Conservation (phyloP, 1,140 invertebrate genomes). For the Meloidogyne exigua region DNA sequence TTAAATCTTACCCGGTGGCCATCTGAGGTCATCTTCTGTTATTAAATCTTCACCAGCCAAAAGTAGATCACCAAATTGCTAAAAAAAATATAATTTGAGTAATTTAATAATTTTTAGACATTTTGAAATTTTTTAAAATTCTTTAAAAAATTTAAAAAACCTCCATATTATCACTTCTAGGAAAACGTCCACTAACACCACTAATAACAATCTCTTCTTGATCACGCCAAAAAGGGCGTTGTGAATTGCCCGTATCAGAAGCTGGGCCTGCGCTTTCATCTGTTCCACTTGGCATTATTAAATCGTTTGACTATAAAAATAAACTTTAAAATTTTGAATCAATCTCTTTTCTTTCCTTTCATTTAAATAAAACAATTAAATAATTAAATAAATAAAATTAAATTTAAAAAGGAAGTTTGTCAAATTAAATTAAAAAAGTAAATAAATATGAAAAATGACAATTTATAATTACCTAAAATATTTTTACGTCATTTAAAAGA, state of each 20-base stretch:
- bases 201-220: conserved; percentile 80
- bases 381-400: background rate
- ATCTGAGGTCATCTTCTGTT: conserved; percentile 80
- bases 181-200: conserved; percentile 84
- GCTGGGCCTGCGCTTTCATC: conserved; percentile 58
- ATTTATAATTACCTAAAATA: background rate
- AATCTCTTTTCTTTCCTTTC: background rate
- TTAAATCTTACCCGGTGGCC: conserved; percentile 66
- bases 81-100: background rate
- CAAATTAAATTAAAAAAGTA: conserved; percentile 5
- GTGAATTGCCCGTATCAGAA: conserved; percentile 28
- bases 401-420: background rate
- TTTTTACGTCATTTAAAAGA: background rate
- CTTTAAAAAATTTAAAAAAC: background rate
- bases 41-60: conserved; percentile 82
- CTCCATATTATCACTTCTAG: conserved; percentile 80
- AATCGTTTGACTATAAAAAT: conserved; percentile 15
- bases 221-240: conserved; percentile 56
- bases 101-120: background rate
- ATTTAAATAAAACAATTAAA: background rate
- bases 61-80: conserved; percentile 80
- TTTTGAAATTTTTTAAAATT: background rate
- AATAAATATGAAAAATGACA: background rate
- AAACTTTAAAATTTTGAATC: background rate
- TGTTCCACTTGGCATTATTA: conserved; percentile 31